Base-by-base conservation (phyloP, 2,113 vertebrate genomes). In the Guaruba guarouba region DNA sequence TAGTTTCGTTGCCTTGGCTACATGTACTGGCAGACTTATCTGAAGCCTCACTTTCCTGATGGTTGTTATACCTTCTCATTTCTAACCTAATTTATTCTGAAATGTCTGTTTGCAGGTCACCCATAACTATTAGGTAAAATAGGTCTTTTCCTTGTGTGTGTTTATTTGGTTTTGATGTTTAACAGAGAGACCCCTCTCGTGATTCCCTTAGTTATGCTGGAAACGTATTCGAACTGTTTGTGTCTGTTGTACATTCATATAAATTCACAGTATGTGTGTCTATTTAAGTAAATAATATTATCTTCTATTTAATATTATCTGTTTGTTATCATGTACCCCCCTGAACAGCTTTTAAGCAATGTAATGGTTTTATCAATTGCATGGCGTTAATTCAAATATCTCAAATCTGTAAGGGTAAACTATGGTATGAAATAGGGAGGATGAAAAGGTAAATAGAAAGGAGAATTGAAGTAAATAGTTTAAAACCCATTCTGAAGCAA, bases 1-100 rank as follows among this genome's bases (percentile, higher is more conserved):
- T 63, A 87, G 52, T 64, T 93, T 93, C 1, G 85, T 95, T 95
- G 86, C 89, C 95, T 92, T 97, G 93, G 44, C 69, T 97, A 87
- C 83, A 5, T 71, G 83, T 61, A 48, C 77, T 68, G 52, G 43
- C 81, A 94, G 80, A 86, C 27, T 86, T 75, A 75, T 37, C 62
- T 88, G 55, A 92, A 93, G 68, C 64, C 52, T 93, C 81, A 83
- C 1, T 1, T 89, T 93, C 83, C 52, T 91, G 33, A 51, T 84
- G 78, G 33, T 64, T 95, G 69, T 62, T 95, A 79, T 48, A 91
- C 73, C 28, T 76, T 91, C 52, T 75, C 27, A 76, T 67, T 91
- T 92, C 70, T 62, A 87, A 51, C 62, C 29, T 89, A 64, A 92
- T 93, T 90, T 92, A 71, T 95, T 77, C 67, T 62, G 57, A 64